A percentile compares a stretch with the other conserved stretches of the same genome.
phyloP scores from a whole-genome alignment of 2,113 vertebrate species.

The Amblyornis subalaris region DNA sequence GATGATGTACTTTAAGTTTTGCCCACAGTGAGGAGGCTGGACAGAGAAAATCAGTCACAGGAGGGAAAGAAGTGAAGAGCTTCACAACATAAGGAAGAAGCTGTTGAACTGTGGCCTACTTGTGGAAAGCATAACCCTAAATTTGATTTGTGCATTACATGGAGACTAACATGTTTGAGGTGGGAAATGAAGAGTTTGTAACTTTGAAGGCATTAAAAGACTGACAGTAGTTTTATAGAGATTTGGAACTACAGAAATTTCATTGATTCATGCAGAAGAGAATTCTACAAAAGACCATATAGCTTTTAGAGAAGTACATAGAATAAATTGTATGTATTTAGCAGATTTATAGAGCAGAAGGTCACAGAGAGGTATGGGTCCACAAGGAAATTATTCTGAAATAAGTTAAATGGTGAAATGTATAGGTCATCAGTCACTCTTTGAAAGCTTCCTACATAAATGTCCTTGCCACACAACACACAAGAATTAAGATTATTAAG shows the following conservation, averaged over 20 bases:
- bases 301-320: background rate
- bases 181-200: background rate
- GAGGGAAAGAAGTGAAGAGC: background rate
- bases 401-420: background rate
- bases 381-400: background rate
- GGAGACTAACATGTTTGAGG: background rate
- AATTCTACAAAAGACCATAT: background rate
- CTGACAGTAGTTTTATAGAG: background rate
- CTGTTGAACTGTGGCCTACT: background rate
- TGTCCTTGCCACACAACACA: background rate
- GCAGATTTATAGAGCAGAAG: background rate
- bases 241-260: background rate
- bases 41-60: background rate
- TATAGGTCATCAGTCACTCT: background rate
- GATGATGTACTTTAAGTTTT: background rate
- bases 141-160: background rate
- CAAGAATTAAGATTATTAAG: background rate
- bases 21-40: background rate
- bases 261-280: background rate
- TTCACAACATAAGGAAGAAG: background rate
- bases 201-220: background rate
- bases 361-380: background rate
- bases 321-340: background rate
- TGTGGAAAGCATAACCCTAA: background rate
- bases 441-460: background rate